Base-by-base conservation (phyloP, 2,113 vertebrate species). In the Ibidorhyncha struthersii region DNA sequence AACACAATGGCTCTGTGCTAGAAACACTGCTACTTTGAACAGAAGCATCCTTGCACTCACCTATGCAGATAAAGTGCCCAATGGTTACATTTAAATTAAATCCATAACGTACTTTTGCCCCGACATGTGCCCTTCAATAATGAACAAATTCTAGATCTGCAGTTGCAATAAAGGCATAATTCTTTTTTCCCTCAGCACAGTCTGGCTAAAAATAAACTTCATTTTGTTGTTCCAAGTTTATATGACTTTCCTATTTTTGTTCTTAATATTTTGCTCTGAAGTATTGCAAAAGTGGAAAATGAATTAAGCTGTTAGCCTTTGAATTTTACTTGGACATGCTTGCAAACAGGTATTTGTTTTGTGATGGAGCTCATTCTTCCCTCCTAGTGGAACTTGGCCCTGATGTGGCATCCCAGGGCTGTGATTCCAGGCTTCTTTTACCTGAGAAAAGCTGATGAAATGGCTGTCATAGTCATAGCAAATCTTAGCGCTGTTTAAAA, bases 191-290 rank as follows among this genome's bases (percentile, higher is more conserved):
- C 34, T 87, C 71, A 77, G 52, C 30, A 25, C 1, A 85, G 30
- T 65, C 41, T 50, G 52, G 36, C 52, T 94, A 96, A 95, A 96
- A 95, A 92, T 92, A 97, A 80, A 81, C 56, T 72, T 56, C 36
- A 23, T 53, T 76, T 85, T 84, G 41, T 66, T 50, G 83, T 93
- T 96, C 79, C 82, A 89, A 96, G 93, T 92, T 95, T 94, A 93
- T 90, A 70, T 70, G 81, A 67, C 69, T 82, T 93, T 86, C 94
- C 96, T 97, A 90, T 95, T 89, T 97, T 95, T 85, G 59, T 93
- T 92, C 50, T 78, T 88, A 88, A 56, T 91, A 70, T 85, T 95
- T 92, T 92, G 40, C 62, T 90, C 74, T 84, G 78, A 72, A 80
- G 38, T 79, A 73, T 62, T 89, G 32, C 67, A 82, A 73, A 92